Percentiles rank a stretch among this genome's conserved stretches.
Evolutionary conservation across 2,113 vertebrate species (phyloP).

Genomic region (Gobius niger): DNA sequence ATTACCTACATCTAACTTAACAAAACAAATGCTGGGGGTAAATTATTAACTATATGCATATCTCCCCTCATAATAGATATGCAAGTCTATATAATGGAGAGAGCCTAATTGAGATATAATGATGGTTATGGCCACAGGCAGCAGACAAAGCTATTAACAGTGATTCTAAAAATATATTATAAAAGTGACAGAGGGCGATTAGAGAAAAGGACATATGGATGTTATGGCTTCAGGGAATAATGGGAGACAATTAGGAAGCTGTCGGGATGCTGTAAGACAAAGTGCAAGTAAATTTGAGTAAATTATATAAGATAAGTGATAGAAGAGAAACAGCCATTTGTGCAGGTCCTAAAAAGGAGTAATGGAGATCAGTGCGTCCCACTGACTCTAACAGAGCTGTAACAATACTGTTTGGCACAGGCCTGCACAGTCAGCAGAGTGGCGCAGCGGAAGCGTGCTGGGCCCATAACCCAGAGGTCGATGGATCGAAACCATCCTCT

Average conservation of each 20-base stretch:
- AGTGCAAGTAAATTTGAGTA: not conserved
- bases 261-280: not conserved
- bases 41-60: not conserved
- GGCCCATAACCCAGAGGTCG: conserved; percentile 21
- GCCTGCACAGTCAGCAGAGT: not conserved
- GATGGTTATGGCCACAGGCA: not conserved
- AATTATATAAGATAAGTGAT: not conserved
- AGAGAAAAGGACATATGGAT: not conserved
- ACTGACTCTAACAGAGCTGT: not conserved
- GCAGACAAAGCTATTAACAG: conserved; percentile 1
- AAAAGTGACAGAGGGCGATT: conserved; percentile 7
- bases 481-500: conserved; percentile 21
- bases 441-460: conserved; percentile 12
- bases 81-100: too few species aligned
- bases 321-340: not conserved
- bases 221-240: not conserved
- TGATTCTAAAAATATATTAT: not conserved
- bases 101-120: not conserved
- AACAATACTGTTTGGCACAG: not conserved
- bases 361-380: not conserved
- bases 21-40: too few species aligned
- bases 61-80: not conserved
- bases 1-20: too few species aligned
- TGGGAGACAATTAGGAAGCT: not conserved
- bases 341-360: too few species aligned